Evolutionary conservation across 37 sponge, comb jelly and placozoan species (phyloP).

Genomic region (Beroe forskalii): DNA sequence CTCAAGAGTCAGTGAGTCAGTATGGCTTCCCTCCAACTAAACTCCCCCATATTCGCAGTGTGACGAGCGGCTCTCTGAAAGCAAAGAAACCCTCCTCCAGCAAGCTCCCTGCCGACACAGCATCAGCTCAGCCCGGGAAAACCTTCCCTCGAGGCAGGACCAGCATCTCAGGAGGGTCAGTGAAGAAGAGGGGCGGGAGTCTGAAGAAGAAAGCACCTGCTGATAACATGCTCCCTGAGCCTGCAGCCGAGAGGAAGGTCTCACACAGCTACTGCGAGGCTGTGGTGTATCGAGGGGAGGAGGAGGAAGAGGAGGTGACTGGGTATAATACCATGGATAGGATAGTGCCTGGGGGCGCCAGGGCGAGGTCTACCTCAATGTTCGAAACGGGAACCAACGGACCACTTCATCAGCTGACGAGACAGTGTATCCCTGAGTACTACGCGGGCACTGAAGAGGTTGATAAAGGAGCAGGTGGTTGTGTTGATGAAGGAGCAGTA

Average conservation of each 20-base stretch:
- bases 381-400: not conserved
- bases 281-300: not conserved
- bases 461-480: not conserved
- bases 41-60: no score
- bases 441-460: not conserved
- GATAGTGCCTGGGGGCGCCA: not conserved
- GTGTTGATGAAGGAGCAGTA: not conserved
- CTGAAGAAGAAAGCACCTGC: not conserved
- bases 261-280: slow-evolving; percentile 30
- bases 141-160: slow-evolving; percentile 10
- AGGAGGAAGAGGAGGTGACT: not conserved
- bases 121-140: not conserved
- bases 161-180: not conserved
- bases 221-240: not conserved
- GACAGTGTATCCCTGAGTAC: not conserved
- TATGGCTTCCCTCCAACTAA: no score
- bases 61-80: not conserved
- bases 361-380: slow-evolving; percentile 19
- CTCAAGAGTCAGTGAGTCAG: no score
- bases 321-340: not conserved
- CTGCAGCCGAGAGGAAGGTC: not conserved
- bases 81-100: not conserved
- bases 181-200: not conserved
- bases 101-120: not conserved
- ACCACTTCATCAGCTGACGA: not conserved